Percentiles rank a stretch among this genome's conserved stretches.
phyloP scores from a whole-genome alignment of 2,797 vertebrate genomes.

The Halcyon smyrnensis region DNA sequence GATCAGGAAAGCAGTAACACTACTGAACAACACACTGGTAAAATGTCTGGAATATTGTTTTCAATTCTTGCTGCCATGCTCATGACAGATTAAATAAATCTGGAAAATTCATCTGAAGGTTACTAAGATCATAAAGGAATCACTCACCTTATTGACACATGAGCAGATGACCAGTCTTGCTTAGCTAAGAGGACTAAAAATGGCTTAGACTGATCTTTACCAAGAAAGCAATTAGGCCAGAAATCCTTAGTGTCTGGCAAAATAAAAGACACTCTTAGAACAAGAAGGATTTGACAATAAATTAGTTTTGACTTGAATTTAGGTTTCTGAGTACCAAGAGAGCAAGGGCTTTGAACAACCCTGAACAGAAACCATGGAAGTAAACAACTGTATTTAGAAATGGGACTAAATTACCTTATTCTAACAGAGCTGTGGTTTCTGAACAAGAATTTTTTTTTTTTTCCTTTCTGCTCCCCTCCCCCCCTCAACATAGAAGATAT shows the following conservation, averaged over 20 bases:
- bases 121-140: neutral
- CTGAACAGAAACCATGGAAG: neutral
- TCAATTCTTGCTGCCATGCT: neutral
- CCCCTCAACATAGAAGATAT: neutral
- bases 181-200: neutral
- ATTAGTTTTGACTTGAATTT: neutral
- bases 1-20: neutral
- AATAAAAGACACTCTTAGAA: neutral
- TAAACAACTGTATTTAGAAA: neutral
- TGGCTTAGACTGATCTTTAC: neutral
- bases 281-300: neutral
- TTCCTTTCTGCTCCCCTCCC: neutral
- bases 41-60: neutral
- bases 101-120: neutral
- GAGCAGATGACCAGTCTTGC: neutral
- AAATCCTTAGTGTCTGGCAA: neutral
- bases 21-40: neutral
- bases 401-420: neutral
- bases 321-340: neutral
- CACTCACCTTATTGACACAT: neutral
- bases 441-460: neutral
- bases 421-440: neutral
- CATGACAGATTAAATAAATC: neutral
- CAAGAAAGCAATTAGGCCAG: neutral
- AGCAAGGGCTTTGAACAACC: neutral